Base-by-base conservation (phyloP, 2,113 vertebrate genomes). In the Romanogobio albipinnatus region DNA sequence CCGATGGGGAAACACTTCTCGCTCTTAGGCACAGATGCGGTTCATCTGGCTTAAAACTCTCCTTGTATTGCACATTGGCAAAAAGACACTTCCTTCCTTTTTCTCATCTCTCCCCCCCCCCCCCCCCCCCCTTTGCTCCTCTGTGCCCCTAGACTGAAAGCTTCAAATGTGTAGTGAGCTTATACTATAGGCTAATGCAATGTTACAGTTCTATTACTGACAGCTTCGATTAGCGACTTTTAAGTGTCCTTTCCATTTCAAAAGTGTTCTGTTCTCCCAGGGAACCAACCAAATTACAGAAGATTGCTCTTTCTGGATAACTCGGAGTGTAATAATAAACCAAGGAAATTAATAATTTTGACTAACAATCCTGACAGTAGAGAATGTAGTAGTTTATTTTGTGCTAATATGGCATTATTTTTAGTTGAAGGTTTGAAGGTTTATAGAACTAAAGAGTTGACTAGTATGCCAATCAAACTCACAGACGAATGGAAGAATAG, bases 271-370 rank as follows among this genome's bases (percentile, higher is more conserved):
- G 81, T 89, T 86, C 87, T 84, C 53, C 84, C 71, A 85, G 84
- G 87, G 85, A 91, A 90, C 88, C 88, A 83, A 92, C 39, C 39
- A 39, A 39, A 39, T 39, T 39, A 39, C 36, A 39, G 36, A 39
- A 39, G 36, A 91, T 93, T 89, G 86, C 89, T 88, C 49, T 88
- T 90, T 93, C 91, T 90, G 90, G 91, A 91, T 90, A 90, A 91
- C 88, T 74, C 81, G 43, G 90, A 62, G 59, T 62, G 24, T 78
- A 93, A 93, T 90, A 93, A 92, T 91, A 93, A 94, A 92, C 88
- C 56, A 74, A 91, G 91, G 91, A 93, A 92, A 93, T 92, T 89
- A 90, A 86, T 15, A 39, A 86, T 89, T 84, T 93, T 89, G 88
- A 88, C 84, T 90, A 86, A 90, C 88, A 85, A 91, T 92, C 87